Base-by-base conservation (phyloP, 2,888 invertebrate species). In the Isotomurus palustris region DNA sequence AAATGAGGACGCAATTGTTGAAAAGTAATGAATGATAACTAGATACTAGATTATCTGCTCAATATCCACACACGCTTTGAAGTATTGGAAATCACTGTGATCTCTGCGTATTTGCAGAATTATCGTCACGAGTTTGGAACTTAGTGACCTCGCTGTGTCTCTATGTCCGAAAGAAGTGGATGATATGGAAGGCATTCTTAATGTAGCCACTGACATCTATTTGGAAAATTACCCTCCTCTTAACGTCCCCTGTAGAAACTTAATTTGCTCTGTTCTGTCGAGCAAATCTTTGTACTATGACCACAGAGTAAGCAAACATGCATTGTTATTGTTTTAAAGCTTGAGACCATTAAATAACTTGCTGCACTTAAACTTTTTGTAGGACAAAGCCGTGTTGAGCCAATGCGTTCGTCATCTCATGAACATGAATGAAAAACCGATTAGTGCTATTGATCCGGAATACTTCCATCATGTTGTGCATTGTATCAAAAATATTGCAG, bases 321-420 rank as follows among this genome's bases (percentile, higher is more conserved):
- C 60, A 25, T 59, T 66, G 38, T 49, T 62, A 14, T 14, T 45
- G 12, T 10, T 2, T 28, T 56, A 32, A 24, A 44, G 22, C 8
- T 22, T 14, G 14, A 10, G 8, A 32, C 8, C 14, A 17, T 28
- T n/a, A 22, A 6, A n/a, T 17, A n/a, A 28, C 6, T 27, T 28
- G n/a, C 14, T 47, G 27, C 10, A 22, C 17, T 47, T 8, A n/a
- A 6, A 10, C 6, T 36, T 10, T 67, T 72, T 72, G 32, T 71
- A 86, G 86, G 91, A 95, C 75, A 87, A 89, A 74, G 88, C 91
- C 1, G 81, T 93, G 43, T 76, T 95, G 38, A 83, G 82, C 50
- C 88, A 92, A 75, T 88, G 87, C 47, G 80, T 84, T 72, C 79
- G 78, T 14, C 84, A 85, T 12, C 40, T 67, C 1, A 62, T 66